Evolutionary conservation across 1,140 invertebrate genomes (phyloP).

Genomic region (Drosophila chauvacae): DNA sequence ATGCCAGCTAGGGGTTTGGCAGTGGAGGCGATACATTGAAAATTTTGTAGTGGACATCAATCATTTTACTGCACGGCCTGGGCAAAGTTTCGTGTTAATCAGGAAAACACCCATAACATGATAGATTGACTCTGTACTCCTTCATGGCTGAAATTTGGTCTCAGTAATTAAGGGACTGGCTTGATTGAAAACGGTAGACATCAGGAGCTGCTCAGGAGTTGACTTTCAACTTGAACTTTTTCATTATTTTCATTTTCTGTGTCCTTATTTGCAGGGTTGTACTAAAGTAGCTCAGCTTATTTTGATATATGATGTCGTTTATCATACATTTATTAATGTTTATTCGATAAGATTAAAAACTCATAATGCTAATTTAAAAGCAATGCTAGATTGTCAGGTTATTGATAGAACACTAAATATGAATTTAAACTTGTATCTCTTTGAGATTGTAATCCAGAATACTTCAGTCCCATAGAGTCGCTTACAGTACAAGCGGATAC

Average conservation of each 20-base stretch:
- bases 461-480: not conserved
- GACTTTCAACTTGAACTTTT: constrained; percentile 9
- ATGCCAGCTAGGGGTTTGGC: constrained; percentile 10
- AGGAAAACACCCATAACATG: constrained; percentile 38
- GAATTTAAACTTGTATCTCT: not conserved
- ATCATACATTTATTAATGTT: not conserved
- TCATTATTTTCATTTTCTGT: not conserved
- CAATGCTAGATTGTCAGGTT: no score
- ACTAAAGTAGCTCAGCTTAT: no score
- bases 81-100: constrained; percentile 44
- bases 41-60: constrained; percentile 55
- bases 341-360: not conserved
- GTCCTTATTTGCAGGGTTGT: not conserved
- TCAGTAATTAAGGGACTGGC: constrained; percentile 31
- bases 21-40: constrained; percentile 24
- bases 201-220: constrained; percentile 7
- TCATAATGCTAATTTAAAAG: not conserved
- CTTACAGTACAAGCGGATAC: not conserved
- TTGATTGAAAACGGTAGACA: constrained; percentile 16
- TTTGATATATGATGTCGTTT: not conserved
- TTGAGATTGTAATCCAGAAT: not conserved
- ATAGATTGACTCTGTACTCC: constrained; percentile 41
- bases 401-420: not conserved
- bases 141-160: constrained; percentile 21
- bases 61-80: constrained; percentile 42